These are phyloP conservation scores for Microctonus aethiopoides DNA, from an alignment of 2,888 invertebrate genomes.

Conservation along the genomic window DNA sequence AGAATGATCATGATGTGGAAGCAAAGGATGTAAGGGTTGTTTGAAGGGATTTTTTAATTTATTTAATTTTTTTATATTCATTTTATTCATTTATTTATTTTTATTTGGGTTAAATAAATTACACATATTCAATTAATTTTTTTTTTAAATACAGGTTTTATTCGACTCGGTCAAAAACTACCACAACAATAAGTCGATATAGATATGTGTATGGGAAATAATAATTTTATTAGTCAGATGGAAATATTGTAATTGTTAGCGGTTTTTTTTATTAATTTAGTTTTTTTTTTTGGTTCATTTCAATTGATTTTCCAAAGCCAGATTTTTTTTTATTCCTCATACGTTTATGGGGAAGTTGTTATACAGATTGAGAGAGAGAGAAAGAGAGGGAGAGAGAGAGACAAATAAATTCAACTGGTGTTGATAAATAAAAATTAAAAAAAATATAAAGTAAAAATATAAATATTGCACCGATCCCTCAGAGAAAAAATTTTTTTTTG, in stretches of 20 bases:
- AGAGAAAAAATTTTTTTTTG: background rate
- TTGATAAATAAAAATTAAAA: background rate
- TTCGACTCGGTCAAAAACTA: constrained; percentile 67
- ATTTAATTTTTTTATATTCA: too few relatives aligned
- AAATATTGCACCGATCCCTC: constrained; percentile 30
- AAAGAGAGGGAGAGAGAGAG: constrained; percentile 3
- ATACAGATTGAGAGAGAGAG: background rate
- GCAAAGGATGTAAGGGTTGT: background rate
- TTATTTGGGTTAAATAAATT: background rate
- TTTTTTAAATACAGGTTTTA: constrained; percentile 65
- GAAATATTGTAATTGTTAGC: constrained; percentile 5
- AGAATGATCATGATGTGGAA: background rate
- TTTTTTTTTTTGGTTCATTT: constrained; percentile 10
- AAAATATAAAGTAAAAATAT: background rate
- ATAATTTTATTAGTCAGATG: constrained; percentile 33
- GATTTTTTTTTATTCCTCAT: background rate
- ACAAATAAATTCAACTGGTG: background rate
- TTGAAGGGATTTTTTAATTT: too few relatives aligned
- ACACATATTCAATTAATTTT: constrained; percentile 32
- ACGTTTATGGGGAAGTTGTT: background rate
- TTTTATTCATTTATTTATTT: background rate
- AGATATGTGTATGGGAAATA: constrained; percentile 65
- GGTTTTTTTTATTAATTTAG: constrained; percentile 21
- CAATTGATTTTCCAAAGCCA: background rate
- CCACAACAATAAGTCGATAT: constrained; percentile 64